Conservation (phyloP, 2,888 invertebrate species). For the Tenthredo livida region DNA sequence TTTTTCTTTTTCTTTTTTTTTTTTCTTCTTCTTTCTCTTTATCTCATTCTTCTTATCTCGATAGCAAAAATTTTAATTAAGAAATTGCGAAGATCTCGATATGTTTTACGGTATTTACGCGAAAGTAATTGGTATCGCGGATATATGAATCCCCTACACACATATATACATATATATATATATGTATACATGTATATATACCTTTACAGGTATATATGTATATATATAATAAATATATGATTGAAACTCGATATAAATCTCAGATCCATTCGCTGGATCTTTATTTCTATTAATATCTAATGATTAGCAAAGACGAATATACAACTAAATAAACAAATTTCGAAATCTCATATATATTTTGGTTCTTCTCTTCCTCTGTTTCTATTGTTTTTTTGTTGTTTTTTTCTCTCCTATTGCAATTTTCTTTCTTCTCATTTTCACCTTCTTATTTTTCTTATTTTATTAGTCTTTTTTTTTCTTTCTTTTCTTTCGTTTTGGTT, state of each 20-base stretch:
- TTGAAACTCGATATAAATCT: conserved; percentile 42
- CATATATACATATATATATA: not conserved
- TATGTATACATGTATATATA: too few relatives aligned
- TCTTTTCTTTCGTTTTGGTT: not conserved
- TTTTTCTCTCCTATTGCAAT: not conserved
- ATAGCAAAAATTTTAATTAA: not conserved
- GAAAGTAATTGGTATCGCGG: not conserved
- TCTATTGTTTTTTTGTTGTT: not conserved
- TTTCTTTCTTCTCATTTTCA: not conserved
- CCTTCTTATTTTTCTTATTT: not conserved
- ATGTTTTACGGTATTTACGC: not conserved
- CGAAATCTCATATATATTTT: conserved; percentile 19
- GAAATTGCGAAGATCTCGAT: conserved; percentile 27
- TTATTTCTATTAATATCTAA: not conserved
- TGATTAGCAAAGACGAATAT: not conserved
- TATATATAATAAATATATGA: not conserved
- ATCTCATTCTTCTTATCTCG: not conserved
- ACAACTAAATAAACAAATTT: not conserved
- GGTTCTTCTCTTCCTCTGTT: not conserved
- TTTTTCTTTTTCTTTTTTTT: too few relatives aligned
- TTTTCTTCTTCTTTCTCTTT: not conserved
- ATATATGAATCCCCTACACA: not conserved
- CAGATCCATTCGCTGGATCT: conserved; percentile 10
- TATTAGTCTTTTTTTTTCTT: not conserved
- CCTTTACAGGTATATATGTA: too few relatives aligned